A percentile compares a stretch with the other conserved stretches of the same genome.
Conservation (phyloP, 2,113 vertebrate genomes). For the Caranx melampygus region DNA sequence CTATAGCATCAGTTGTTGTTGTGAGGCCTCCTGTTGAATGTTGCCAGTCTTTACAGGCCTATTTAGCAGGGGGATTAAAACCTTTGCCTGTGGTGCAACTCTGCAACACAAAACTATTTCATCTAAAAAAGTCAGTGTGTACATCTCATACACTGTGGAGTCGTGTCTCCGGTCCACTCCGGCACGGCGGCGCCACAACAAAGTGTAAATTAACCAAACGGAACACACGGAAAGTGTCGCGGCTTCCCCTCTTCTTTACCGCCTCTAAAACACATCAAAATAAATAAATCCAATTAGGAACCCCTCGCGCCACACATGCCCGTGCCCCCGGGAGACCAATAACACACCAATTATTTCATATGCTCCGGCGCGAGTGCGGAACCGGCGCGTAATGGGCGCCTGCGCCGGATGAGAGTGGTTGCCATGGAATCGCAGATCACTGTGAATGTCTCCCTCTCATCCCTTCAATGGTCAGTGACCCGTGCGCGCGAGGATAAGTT, state of each 20-base stretch:
- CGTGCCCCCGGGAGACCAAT: constrained; percentile 78
- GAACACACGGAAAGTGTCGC: constrained; percentile 45
- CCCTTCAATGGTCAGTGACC: constrained; percentile 68
- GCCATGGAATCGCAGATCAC: constrained; percentile 73
- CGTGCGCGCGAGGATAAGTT: constrained; percentile 65
- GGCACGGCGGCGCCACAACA: constrained; percentile 11
- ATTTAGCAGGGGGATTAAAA: constrained; percentile 24
- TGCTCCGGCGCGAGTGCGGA: constrained; percentile 68
- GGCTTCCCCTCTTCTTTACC: constrained; percentile 53
- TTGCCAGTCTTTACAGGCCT: constrained; percentile 1
- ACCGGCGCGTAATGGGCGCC: constrained; percentile 73
- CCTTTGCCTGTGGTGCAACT: constrained; percentile 3
- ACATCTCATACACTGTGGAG: not conserved
- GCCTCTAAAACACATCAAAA: constrained; percentile 77
- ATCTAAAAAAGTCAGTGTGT: constrained; percentile 16
- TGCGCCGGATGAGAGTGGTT: constrained; percentile 77
- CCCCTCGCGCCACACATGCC: constrained; percentile 74
- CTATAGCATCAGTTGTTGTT: not conserved
- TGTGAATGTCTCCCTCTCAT: constrained; percentile 59
- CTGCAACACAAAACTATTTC: constrained; percentile 7
- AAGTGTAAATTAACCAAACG: constrained; percentile 57
- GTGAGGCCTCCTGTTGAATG: not conserved
- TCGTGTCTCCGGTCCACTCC: constrained; percentile 25
- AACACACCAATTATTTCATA: constrained; percentile 82
- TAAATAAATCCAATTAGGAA: constrained; percentile 80